Evolutionary conservation across 2,113 vertebrate genomes (phyloP).

Genomic region (Mesembrinibis cayennensis): DNA sequence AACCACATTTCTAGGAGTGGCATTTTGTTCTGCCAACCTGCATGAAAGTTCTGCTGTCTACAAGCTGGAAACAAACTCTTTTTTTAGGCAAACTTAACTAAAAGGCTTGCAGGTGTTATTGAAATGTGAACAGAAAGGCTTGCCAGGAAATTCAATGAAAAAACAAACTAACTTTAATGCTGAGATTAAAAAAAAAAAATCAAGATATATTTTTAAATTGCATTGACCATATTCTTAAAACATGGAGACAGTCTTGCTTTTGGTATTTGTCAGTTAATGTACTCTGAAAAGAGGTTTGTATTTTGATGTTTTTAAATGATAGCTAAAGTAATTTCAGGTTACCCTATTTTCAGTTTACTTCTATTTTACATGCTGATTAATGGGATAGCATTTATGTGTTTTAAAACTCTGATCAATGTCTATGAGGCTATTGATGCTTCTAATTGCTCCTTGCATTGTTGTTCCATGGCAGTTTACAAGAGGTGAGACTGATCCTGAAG

Average conservation of each 20-base stretch:
- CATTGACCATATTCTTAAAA: neutral
- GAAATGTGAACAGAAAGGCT: neutral
- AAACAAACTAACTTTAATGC: neutral
- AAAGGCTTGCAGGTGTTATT: neutral
- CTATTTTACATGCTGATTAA: neutral
- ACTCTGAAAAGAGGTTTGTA: neutral
- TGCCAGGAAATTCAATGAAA: neutral
- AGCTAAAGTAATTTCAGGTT: neutral
- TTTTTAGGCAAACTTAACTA: neutral
- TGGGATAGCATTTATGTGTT: neutral
- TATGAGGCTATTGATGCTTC: neutral
- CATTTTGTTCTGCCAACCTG: neutral
- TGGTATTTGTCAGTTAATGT: neutral
- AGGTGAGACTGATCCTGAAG: neutral
- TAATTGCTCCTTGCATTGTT: neutral
- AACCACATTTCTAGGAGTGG: neutral
- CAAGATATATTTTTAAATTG: neutral
- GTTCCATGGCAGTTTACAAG: neutral
- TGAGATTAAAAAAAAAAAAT: neutral
- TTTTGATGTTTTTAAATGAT: neutral
- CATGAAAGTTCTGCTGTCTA: neutral
- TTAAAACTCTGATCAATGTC: neutral
- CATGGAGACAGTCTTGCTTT: neutral
- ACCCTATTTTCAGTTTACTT: neutral
- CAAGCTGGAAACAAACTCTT: neutral